These are phyloP conservation scores for Tinea pellionella DNA, from an alignment of 2,888 invertebrate species.

Conservation along the genomic window DNA sequence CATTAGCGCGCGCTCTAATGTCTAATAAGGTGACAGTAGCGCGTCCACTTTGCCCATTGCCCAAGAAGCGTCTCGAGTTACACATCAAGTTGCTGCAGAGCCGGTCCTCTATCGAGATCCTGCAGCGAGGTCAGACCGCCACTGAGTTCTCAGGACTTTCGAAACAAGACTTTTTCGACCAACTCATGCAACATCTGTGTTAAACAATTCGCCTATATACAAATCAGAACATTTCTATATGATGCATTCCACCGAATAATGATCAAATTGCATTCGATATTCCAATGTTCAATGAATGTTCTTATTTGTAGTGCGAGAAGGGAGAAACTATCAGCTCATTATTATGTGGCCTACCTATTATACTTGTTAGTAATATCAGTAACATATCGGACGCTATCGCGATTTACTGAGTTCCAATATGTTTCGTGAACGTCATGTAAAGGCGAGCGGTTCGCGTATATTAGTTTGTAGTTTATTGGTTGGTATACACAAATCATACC, in stretches of 20 bases:
- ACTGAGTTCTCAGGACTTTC: slow-evolving; percentile 49
- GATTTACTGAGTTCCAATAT: too few species aligned
- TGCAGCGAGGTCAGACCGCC: slow-evolving; percentile 45
- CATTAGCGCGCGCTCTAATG: slow-evolving; percentile 55
- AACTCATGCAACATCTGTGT: slow-evolving; percentile 47
- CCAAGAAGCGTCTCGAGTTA: slow-evolving; percentile 30
- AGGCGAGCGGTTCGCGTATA: too few species aligned
- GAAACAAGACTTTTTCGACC: slow-evolving; percentile 43
- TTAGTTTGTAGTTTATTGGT: too few species aligned
- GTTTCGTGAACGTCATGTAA: too few species aligned
- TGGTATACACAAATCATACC: too few species aligned
- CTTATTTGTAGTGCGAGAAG: not conserved
- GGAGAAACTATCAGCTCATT: not conserved
- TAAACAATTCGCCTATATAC: slow-evolving; percentile 24
- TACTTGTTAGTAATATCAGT: not conserved
- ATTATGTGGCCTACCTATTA: not conserved
- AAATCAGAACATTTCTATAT: not conserved
- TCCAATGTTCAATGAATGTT: not conserved
- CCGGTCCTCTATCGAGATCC: slow-evolving; percentile 47
- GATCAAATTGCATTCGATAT: not conserved
- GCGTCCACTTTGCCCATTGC: slow-evolving; percentile 33
- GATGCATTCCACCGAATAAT: not conserved
- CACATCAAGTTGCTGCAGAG: slow-evolving; percentile 50
- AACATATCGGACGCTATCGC: not conserved
- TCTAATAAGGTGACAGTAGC: slow-evolving; percentile 39